Conservation (phyloP, 2,797 vertebrate species). For the Epinephelus coioides region DNA sequence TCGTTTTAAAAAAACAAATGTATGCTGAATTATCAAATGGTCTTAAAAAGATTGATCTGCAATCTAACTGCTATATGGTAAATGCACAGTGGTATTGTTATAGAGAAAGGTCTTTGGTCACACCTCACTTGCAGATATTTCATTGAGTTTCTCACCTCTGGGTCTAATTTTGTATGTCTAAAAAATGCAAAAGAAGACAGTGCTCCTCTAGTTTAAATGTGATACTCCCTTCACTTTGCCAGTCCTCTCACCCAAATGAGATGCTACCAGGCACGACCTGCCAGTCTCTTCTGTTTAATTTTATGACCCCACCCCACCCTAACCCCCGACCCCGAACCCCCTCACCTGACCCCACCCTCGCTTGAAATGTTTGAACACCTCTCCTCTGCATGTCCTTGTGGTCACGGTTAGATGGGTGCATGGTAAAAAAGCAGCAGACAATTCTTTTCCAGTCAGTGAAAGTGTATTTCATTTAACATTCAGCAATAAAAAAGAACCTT, state of each 20-base stretch:
- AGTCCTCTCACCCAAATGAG: conserved; percentile 54
- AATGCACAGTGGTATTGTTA: conserved; percentile 72
- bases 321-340: conserved; percentile 48
- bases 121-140: conserved; percentile 67
- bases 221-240: conserved; percentile 75
- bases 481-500: conserved; percentile 94
- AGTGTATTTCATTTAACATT: conserved; percentile 96
- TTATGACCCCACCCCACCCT: conserved; percentile 81
- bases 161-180: conserved; percentile 81
- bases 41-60: conserved; percentile 55
- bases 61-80: conserved; percentile 66
- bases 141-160: conserved; percentile 71
- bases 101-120: conserved; percentile 71
- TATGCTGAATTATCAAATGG: conserved; percentile 61
- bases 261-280: conserved; percentile 65
- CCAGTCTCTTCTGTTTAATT: conserved; percentile 79
- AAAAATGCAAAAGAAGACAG: conserved; percentile 82
- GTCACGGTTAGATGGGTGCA: conserved; percentile 99
- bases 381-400: conserved; percentile 98
- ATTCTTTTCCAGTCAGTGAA: conserved; percentile 91
- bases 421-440: conserved; percentile 95
- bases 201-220: conserved; percentile 82
- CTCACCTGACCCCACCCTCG: conserved; percentile 71
- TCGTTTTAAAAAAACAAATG: conserved; percentile 14
- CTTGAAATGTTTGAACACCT: conserved; percentile 89